Conservation (phyloP, 2,797 vertebrate species). For the Arvicola amphibius region DNA sequence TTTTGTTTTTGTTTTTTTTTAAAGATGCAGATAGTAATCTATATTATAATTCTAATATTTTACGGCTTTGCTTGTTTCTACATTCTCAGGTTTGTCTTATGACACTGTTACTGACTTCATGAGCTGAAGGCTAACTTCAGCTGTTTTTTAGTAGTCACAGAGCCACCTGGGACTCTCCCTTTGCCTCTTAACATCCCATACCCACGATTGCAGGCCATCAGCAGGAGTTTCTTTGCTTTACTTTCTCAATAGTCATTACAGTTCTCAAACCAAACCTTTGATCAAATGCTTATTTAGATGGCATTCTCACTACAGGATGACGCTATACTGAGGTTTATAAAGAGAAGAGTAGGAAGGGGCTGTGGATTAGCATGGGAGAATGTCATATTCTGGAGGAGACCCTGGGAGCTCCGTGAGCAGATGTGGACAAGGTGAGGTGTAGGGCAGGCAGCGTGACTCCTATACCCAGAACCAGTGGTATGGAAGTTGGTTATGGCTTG, state of each 20-base stretch:
- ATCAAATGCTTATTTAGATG: neutral
- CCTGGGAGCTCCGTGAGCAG: neutral
- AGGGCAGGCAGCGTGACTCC: neutral
- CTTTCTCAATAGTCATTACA: neutral
- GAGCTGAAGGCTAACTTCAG: neutral
- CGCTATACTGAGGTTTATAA: neutral
- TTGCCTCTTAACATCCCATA: neutral
- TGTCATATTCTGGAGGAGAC: neutral
- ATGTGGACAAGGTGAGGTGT: neutral
- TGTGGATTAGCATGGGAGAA: neutral
- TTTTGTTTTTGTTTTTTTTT: neutral
- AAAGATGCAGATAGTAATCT: neutral
- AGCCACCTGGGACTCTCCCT: neutral
- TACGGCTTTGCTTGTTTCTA: neutral
- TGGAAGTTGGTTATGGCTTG: neutral
- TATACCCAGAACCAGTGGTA: neutral
- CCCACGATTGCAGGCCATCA: neutral
- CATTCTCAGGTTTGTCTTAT: constrained; percentile 13
- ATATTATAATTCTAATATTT: neutral
- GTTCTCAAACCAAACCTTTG: constrained; percentile 28
- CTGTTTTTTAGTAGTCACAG: neutral
- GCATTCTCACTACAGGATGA: neutral
- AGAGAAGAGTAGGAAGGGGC: neutral
- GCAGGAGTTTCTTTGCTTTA: neutral
- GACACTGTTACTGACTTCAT: neutral